phyloP scores from a whole-genome alignment of 2,888 invertebrate genomes.

The Eulithis prunata region DNA sequence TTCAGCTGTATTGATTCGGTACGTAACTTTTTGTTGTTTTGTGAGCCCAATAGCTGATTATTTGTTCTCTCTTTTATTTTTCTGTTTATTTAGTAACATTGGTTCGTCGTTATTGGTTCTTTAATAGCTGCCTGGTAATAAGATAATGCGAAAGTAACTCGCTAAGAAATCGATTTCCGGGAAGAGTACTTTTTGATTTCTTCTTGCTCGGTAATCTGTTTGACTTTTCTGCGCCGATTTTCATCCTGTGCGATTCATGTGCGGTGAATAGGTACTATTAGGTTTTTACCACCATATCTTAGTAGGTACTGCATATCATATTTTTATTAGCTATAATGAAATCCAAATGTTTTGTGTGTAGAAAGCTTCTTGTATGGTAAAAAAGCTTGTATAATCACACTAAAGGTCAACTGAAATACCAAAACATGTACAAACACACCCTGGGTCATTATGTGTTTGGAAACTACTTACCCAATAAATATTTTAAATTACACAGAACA shows the following conservation, averaged over 20 bases:
- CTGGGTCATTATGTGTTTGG: not conserved
- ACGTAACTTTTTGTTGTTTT: slow-evolving; percentile 27
- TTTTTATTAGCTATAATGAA: too few species aligned
- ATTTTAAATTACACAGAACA: slow-evolving; percentile 8
- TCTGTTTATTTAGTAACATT: slow-evolving; percentile 1
- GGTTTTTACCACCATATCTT: not conserved
- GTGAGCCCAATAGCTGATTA: slow-evolving; percentile 14
- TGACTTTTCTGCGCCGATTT: slow-evolving; percentile 12
- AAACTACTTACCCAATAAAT: slow-evolving; percentile 1
- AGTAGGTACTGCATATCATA: not conserved
- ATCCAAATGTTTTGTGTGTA: too few species aligned
- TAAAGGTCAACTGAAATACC: too few species aligned
- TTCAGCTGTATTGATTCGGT: slow-evolving; percentile 23
- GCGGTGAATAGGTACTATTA: not conserved
- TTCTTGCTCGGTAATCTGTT: slow-evolving; percentile 16
- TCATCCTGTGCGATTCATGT: not conserved
- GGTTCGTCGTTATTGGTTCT: slow-evolving; percentile 5
- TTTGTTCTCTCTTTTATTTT: slow-evolving; percentile 14
- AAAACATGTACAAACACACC: too few species aligned
- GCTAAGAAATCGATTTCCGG: slow-evolving; percentile 12
- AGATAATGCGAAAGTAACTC: slow-evolving; percentile 6
- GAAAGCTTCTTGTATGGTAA: too few species aligned
- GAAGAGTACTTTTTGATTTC: slow-evolving; percentile 3
- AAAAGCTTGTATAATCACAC: too few species aligned
- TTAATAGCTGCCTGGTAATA: slow-evolving; percentile 4